phyloP scores from a whole-genome alignment of 1,140 invertebrate species.

The Protaetia brevitarsis region DNA sequence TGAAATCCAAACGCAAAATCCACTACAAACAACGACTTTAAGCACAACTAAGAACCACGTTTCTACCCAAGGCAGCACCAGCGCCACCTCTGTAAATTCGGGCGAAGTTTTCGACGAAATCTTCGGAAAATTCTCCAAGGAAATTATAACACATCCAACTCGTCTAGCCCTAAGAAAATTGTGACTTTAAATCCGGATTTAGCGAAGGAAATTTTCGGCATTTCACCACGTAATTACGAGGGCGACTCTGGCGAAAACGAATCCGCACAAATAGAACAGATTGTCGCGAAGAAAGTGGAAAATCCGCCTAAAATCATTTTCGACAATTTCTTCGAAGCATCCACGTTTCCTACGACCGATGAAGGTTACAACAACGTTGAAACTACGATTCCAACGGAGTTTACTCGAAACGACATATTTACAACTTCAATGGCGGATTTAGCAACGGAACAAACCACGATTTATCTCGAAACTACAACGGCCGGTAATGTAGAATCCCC shows the following conservation, averaged over 20 bases:
- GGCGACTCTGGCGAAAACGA: not conserved
- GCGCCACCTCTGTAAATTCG: not conserved
- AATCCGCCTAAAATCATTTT: not conserved
- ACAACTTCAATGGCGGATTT: not conserved
- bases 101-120: not conserved
- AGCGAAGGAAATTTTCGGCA: not conserved
- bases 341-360: not conserved
- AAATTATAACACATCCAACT: not conserved
- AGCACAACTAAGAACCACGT: too few relatives aligned
- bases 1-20: too few relatives aligned
- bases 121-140: not conserved
- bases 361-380: not conserved
- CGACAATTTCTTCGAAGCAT: constrained; percentile 1
- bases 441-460: not conserved
- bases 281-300: not conserved
- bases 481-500: not conserved
- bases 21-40: too few relatives aligned
- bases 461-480: not conserved
- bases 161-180: not conserved
- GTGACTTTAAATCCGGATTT: not conserved
- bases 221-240: not conserved
- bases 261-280: not conserved
- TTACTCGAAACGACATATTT: too few relatives aligned
- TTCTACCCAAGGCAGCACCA: too few relatives aligned
- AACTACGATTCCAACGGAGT: not conserved